Percentiles rank a stretch among this genome's conserved stretches.
These are phyloP conservation scores for Adrianichthys oophorus DNA, from an alignment of 2,797 vertebrate species.

Conservation along the genomic window DNA sequence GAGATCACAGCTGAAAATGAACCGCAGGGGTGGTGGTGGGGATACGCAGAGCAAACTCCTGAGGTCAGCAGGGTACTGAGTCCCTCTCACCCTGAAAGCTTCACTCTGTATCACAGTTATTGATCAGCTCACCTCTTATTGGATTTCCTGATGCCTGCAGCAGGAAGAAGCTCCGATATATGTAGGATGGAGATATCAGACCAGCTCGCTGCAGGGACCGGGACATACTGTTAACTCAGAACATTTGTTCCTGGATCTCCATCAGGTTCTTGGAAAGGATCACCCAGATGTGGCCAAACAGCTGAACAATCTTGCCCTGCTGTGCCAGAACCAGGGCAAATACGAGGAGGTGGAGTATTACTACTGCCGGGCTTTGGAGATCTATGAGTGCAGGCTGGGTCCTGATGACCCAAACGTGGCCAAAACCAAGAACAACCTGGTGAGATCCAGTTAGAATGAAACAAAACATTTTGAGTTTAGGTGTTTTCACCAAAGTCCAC, in stretches of 20 bases:
- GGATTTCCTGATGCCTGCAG: constrained; percentile 43
- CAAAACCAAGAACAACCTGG: constrained; percentile 98
- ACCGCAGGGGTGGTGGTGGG: constrained; percentile 12
- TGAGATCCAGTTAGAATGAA: constrained; percentile 53
- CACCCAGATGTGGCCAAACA: constrained; percentile 99
- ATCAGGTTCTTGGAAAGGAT: constrained; percentile 91
- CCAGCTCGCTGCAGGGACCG: neutral
- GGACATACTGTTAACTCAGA: constrained; percentile 7
- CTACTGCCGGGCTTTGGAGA: constrained; percentile 94
- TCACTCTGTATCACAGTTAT: constrained; percentile 36
- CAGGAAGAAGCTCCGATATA: constrained; percentile 14
- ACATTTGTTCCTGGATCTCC: constrained; percentile 11
- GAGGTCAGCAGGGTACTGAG: constrained; percentile 13
- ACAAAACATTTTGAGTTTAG: too few relatives aligned
- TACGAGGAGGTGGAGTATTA: constrained; percentile 98
- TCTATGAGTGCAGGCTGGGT: constrained; percentile 91
- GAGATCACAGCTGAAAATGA: constrained; percentile 53
- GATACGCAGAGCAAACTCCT: constrained; percentile 10
- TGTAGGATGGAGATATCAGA: neutral
- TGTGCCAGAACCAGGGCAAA: constrained; percentile 99
- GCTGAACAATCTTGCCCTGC: constrained; percentile 95
- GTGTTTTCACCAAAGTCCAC: too few relatives aligned
- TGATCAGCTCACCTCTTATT: constrained; percentile 55
- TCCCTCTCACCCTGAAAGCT: constrained; percentile 42
- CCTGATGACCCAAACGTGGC: constrained; percentile 95